These are phyloP conservation scores for Anguilla obscura DNA, from an alignment of 2,797 vertebrate species.

Conservation along the genomic window DNA sequence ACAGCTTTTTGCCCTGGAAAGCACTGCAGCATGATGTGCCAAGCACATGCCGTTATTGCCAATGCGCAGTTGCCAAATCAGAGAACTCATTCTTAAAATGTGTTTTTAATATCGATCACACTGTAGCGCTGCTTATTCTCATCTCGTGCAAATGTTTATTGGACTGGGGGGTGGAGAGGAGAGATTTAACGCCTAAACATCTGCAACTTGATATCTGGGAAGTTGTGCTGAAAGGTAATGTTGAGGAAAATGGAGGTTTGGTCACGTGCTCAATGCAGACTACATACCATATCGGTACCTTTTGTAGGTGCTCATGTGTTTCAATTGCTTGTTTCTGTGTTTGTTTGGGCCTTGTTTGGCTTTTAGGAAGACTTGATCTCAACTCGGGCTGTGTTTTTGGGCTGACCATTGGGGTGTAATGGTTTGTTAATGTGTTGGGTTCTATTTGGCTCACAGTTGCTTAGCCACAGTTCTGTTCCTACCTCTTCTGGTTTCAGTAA, in stretches of 20 bases:
- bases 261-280: not conserved
- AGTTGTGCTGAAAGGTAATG: not conserved
- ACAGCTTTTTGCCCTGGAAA: slow-evolving; percentile 73
- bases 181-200: not conserved
- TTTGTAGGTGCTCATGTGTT: not conserved
- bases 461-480: not conserved
- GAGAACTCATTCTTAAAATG: slow-evolving; percentile 50
- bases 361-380: not conserved
- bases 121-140: not conserved
- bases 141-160: slow-evolving; percentile 26
- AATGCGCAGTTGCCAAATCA: slow-evolving; percentile 41
- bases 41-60: slow-evolving; percentile 62
- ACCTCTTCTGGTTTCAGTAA: not conserved
- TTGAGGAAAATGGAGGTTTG: not conserved
- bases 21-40: slow-evolving; percentile 74
- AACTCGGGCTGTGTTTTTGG: not conserved
- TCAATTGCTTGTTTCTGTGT: not conserved
- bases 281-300: not conserved
- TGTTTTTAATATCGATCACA: slow-evolving; percentile 33
- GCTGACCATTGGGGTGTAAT: not conserved
- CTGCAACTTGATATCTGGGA: slow-evolving; percentile 6
- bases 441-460: not conserved
- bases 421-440: not conserved
- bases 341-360: not conserved
- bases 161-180: not conserved